phyloP scores from a whole-genome alignment of 2,888 invertebrate genomes.

The Pycnomerus fuliginosus region DNA sequence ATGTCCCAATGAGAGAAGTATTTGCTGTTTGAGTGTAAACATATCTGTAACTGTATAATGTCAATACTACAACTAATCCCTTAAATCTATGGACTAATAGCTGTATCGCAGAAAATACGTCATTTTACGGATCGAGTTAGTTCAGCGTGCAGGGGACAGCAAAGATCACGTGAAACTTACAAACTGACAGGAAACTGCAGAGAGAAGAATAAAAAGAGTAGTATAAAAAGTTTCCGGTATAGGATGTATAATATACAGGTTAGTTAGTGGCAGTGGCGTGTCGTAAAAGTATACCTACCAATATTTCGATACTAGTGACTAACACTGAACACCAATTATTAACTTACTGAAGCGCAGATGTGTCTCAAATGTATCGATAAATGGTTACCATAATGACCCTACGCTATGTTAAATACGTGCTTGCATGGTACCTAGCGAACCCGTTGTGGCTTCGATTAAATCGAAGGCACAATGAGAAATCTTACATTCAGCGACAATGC shows the following conservation, averaged over 20 bases:
- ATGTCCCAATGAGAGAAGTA: no score
- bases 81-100: no score
- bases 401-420: slow-evolving; percentile 21
- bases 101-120: no score
- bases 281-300: slow-evolving; percentile 25
- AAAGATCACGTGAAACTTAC: slow-evolving; percentile 24
- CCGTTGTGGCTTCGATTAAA: no score
- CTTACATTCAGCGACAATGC: slow-evolving; percentile 26
- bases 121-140: background rate
- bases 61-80: no score
- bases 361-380: slow-evolving; percentile 27
- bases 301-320: slow-evolving; percentile 9
- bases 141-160: slow-evolving; percentile 13
- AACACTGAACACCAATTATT: slow-evolving; percentile 33
- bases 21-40: no score
- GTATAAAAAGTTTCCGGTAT: slow-evolving; percentile 14
- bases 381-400: slow-evolving; percentile 22
- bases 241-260: slow-evolving; percentile 15
- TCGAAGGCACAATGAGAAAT: slow-evolving; percentile 19
- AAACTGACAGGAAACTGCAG: slow-evolving; percentile 23
- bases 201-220: slow-evolving; percentile 20
- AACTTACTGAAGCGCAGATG: slow-evolving; percentile 36
- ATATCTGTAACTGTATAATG: no score
- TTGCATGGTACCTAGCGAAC: slow-evolving; percentile 17
- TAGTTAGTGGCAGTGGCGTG: slow-evolving; percentile 18